Conservation (phyloP, 2,888 invertebrate genomes). For the Thecophora atra region DNA sequence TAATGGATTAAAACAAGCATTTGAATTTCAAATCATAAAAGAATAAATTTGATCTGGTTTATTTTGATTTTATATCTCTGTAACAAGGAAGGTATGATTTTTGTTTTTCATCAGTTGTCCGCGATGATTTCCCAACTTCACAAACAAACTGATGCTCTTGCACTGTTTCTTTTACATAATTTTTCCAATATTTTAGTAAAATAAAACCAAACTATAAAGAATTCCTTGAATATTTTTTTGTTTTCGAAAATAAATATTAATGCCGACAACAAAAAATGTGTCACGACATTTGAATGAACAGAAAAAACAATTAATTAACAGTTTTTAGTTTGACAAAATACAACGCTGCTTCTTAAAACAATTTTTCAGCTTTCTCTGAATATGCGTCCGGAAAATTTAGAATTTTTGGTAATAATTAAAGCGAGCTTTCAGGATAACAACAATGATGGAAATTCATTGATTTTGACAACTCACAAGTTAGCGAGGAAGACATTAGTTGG, state of each 20-base stretch:
- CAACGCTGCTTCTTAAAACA: neutral
- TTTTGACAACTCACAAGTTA: slow-evolving; percentile 21
- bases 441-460: slow-evolving; percentile 17
- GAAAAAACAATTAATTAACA: slow-evolving; percentile 25
- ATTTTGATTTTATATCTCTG: slow-evolving; percentile 13
- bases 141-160: slow-evolving; percentile 5
- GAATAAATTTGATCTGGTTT: slow-evolving; percentile 1
- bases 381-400: slow-evolving; percentile 15
- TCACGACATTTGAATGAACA: slow-evolving; percentile 21
- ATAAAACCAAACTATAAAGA: slow-evolving; percentile 29
- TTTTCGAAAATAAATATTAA: slow-evolving; percentile 21
- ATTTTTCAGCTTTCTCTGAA: neutral
- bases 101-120: slow-evolving; percentile 1
- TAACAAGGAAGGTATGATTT: slow-evolving; percentile 5
- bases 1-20: no score
- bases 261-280: slow-evolving; percentile 8
- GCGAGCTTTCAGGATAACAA: slow-evolving; percentile 9
- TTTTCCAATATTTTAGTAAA: slow-evolving; percentile 18
- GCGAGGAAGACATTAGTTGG: slow-evolving; percentile 22
- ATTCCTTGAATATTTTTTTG: slow-evolving; percentile 1
- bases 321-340: slow-evolving; percentile 21
- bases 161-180: slow-evolving; percentile 4
- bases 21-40: no score
- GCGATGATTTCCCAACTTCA: slow-evolving; percentile 21
- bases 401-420: slow-evolving; percentile 7